These are phyloP conservation scores for human DNA, from an alignment of 2,113 vertebrate genomes.

Conservation along the genomic window DNA sequence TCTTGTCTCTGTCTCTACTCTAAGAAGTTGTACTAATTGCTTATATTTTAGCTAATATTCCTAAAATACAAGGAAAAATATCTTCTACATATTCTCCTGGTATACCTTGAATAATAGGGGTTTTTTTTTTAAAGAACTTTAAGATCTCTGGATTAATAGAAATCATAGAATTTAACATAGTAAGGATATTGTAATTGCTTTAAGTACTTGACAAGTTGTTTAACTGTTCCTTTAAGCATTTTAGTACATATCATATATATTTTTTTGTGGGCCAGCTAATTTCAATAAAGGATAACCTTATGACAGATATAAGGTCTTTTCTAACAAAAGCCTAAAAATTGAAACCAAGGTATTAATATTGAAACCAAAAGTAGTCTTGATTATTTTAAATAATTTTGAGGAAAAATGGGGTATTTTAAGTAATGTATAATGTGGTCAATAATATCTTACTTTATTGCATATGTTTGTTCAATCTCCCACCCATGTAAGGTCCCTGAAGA, in stretches of 20 bases:
- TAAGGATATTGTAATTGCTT: neutral
- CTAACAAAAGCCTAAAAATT: conserved; percentile 34
- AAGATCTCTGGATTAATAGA: neutral
- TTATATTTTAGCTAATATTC: conserved; percentile 37
- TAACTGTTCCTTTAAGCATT: conserved; percentile 32
- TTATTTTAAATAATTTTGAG: conserved; percentile 33
- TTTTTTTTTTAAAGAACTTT: neutral
- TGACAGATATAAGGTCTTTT: neutral
- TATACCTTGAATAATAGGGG: neutral
- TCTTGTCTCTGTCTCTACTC: neutral
- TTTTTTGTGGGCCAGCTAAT: conserved; percentile 27
- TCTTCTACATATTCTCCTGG: conserved; percentile 15
- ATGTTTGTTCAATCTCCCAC: neutral
- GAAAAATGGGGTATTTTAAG: neutral
- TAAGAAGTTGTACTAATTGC: conserved; percentile 5
- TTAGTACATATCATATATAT: neutral
- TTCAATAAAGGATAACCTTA: conserved; percentile 34
- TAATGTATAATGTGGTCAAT: neutral
- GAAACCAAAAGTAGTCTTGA: neutral
- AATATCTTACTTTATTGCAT: neutral
- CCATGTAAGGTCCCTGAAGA: neutral
- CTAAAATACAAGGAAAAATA: conserved; percentile 12
- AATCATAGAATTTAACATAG: conserved; percentile 12
- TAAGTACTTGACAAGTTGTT: conserved; percentile 39
- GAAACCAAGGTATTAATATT: conserved; percentile 3